These are phyloP conservation scores for Pantelozetes paolii DNA, from an alignment of 2,888 invertebrate genomes.

Conservation along the genomic window DNA sequence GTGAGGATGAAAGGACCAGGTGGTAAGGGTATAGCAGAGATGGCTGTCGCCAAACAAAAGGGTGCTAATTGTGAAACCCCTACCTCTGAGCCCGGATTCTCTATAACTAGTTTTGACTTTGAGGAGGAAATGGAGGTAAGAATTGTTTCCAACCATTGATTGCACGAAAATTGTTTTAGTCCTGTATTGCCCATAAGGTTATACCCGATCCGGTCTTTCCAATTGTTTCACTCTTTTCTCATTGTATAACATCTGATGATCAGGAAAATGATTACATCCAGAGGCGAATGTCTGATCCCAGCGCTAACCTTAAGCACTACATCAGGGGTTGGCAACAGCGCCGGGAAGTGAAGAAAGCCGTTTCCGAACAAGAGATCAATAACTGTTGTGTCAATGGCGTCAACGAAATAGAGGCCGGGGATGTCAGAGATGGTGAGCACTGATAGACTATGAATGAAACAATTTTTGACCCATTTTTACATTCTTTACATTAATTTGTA, in stretches of 20 bases:
- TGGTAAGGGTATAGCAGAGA: conserved; percentile 94
- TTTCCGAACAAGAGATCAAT: conserved; percentile 87
- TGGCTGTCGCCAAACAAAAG: conserved; percentile 89
- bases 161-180: not conserved
- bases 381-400: conserved; percentile 77
- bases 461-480: too few relatives aligned
- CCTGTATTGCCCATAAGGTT: conserved; percentile 23
- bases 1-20: conserved; percentile 97
- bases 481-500: too few relatives aligned
- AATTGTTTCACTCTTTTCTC: conserved; percentile 35
- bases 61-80: conserved; percentile 91
- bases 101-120: conserved; percentile 72
- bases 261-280: conserved; percentile 54
- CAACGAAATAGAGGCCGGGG: conserved; percentile 88
- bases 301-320: conserved; percentile 79
- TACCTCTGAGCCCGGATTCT: conserved; percentile 79
- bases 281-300: conserved; percentile 85
- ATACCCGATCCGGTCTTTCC: conserved; percentile 38
- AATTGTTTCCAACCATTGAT: not conserved
- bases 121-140: conserved; percentile 62
- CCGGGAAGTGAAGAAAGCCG: conserved; percentile 59
- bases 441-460: not conserved
- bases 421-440: conserved; percentile 76
- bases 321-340: conserved; percentile 69
- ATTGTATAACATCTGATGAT: conserved; percentile 33